These are phyloP conservation scores for Steinernema scapterisci DNA, from an alignment of 2,888 invertebrate genomes.

Conservation along the genomic window DNA sequence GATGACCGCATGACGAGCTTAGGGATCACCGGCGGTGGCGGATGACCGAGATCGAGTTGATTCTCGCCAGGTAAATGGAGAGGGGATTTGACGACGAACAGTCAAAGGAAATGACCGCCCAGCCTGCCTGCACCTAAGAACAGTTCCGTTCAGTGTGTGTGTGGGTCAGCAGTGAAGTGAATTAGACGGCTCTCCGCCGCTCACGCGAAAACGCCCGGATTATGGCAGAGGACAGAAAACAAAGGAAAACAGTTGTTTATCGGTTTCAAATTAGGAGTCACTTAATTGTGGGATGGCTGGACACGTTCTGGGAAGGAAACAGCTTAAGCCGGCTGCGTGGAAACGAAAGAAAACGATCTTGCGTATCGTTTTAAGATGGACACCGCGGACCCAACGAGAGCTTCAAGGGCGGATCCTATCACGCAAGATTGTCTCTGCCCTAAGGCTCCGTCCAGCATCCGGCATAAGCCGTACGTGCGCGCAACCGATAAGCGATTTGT, in stretches of 20 bases:
- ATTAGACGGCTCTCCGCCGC: neutral
- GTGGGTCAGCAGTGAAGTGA: neutral
- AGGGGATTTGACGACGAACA: neutral
- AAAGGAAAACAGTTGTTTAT: slow-evolving; percentile 15
- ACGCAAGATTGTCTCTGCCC: neutral
- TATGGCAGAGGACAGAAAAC: neutral
- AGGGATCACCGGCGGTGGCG: too few relatives aligned
- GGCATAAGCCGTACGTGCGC: slow-evolving; percentile 13
- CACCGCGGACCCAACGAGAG: neutral
- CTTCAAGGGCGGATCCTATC: neutral
- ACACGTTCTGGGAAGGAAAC: neutral
- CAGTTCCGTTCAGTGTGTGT: neutral
- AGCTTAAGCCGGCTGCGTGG: neutral
- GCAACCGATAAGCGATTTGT: slow-evolving; percentile 30
- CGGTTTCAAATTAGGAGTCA: neutral
- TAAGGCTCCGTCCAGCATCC: slow-evolving; percentile 23
- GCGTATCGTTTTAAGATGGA: neutral
- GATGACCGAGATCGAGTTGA: neutral
- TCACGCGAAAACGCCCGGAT: neutral
- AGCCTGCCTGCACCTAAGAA: neutral
- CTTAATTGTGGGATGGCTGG: neutral
- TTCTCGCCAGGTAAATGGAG: slow-evolving; percentile 2
- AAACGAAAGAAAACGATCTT: neutral
- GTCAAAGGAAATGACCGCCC: too few relatives aligned
- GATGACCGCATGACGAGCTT: slow-evolving; percentile 17